A percentile compares a stretch with the other conserved stretches of the same genome.
phyloP scores from a whole-genome alignment of 2,113 vertebrate species.

The Petrocephalus zakoni region DNA sequence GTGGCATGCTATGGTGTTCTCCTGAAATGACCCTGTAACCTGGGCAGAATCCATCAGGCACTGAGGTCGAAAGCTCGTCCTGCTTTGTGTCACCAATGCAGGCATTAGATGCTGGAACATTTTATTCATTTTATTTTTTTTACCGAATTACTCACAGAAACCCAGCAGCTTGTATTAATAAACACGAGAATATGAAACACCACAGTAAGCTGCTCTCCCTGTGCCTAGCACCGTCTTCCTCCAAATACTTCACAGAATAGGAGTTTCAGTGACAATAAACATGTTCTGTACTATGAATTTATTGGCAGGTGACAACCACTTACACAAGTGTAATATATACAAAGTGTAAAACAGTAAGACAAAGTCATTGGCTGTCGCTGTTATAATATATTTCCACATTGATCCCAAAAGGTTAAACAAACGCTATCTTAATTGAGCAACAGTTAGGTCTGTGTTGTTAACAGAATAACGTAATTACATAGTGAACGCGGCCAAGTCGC shows the following conservation, averaged over 20 bases:
- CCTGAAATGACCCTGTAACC: not conserved
- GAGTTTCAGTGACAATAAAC: not conserved
- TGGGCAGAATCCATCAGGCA: not conserved
- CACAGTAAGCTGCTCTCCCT: not conserved
- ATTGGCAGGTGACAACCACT: not conserved
- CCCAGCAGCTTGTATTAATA: not conserved
- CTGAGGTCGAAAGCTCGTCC: not conserved
- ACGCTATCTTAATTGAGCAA: slow-evolving; percentile 5
- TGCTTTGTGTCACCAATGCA: not conserved
- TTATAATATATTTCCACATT: not conserved
- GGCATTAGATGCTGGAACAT: not conserved
- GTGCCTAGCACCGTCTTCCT: not conserved
- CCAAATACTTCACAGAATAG: not conserved
- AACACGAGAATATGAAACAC: not conserved
- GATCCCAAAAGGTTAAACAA: slow-evolving; percentile 1
- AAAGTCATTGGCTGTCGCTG: not conserved
- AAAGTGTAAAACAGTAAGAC: not conserved
- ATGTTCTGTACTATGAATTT: not conserved
- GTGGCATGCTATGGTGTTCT: not conserved
- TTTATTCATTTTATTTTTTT: not conserved
- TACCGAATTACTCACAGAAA: not conserved
- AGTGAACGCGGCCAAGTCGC: not conserved
- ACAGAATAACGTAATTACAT: not conserved
- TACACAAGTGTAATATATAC: not conserved
- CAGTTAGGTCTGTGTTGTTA: not conserved